Evolutionary conservation across 2,113 vertebrate species (phyloP).

Genomic region (Cryptotis parvus): DNA sequence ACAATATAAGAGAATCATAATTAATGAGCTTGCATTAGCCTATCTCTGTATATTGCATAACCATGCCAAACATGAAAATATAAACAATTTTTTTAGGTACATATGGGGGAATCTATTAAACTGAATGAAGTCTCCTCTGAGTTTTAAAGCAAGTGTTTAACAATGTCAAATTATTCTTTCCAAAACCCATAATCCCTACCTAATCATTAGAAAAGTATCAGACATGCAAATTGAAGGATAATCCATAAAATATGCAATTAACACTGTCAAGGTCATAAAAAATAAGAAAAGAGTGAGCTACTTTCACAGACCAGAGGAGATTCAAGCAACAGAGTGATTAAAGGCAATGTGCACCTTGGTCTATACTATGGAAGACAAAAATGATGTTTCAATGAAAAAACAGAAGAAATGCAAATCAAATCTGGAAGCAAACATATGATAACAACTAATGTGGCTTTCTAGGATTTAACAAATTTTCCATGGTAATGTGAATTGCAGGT

Average conservation of each 20-base stretch:
- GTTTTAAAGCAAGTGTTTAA: conserved; percentile 5
- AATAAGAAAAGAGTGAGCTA: not conserved
- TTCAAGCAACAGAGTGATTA: not conserved
- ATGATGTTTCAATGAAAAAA: not conserved
- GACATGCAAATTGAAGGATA: not conserved
- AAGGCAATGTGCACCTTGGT: not conserved
- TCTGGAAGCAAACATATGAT: not conserved
- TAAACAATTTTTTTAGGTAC: not conserved
- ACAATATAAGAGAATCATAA: too few species aligned
- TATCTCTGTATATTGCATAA: too few species aligned
- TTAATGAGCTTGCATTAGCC: too few species aligned
- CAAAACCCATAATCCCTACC: not conserved
- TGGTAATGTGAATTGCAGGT: not conserved
- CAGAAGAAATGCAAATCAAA: not conserved
- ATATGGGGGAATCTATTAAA: conserved; percentile 15
- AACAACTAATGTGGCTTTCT: not conserved
- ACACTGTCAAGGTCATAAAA: not conserved
- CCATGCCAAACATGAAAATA: not conserved
- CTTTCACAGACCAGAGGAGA: not conserved
- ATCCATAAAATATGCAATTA: not conserved
- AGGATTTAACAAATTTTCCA: not conserved
- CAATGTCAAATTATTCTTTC: conserved; percentile 24
- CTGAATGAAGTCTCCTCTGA: not conserved
- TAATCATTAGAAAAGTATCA: not conserved
- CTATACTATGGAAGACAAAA: conserved; percentile 20